A percentile compares a stretch with the other conserved stretches of the same genome.
Conservation (phyloP, 2,113 vertebrate genomes). For the Panurus biarmicus region DNA sequence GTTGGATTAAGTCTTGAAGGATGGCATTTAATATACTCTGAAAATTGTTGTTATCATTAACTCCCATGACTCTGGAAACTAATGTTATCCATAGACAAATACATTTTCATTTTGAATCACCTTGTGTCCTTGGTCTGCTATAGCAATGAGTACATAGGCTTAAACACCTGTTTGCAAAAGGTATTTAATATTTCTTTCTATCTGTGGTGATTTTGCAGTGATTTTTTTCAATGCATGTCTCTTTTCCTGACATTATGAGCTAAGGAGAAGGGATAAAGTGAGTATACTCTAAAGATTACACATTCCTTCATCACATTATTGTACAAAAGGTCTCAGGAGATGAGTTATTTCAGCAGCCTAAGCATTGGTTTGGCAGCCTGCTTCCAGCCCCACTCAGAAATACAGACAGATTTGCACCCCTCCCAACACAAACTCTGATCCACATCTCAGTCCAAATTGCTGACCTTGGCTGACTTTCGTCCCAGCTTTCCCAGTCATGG, state of each 20-base stretch:
- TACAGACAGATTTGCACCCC: background rate
- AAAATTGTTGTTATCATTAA: conserved; percentile 34
- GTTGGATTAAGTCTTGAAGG: conserved; percentile 36
- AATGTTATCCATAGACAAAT: background rate
- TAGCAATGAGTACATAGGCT: background rate
- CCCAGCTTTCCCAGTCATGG: background rate
- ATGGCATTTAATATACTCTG: conserved; percentile 32
- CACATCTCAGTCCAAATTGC: background rate
- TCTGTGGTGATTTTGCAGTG: background rate
- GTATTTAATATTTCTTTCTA: background rate
- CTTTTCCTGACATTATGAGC: background rate
- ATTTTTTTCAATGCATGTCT: background rate
- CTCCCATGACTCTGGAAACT: conserved; percentile 1
- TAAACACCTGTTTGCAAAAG: conserved; percentile 2
- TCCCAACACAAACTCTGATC: background rate
- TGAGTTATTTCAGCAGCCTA: background rate
- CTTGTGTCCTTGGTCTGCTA: conserved; percentile 16
- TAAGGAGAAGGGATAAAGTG: background rate
- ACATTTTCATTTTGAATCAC: conserved; percentile 21
- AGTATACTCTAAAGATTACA: background rate
- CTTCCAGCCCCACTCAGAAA: background rate
- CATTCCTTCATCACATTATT: background rate
- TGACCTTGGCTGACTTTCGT: background rate
- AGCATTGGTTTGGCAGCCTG: background rate
- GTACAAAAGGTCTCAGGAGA: background rate